Base-by-base conservation (phyloP, 2,113 vertebrate genomes). In the Sorex fumeus region DNA sequence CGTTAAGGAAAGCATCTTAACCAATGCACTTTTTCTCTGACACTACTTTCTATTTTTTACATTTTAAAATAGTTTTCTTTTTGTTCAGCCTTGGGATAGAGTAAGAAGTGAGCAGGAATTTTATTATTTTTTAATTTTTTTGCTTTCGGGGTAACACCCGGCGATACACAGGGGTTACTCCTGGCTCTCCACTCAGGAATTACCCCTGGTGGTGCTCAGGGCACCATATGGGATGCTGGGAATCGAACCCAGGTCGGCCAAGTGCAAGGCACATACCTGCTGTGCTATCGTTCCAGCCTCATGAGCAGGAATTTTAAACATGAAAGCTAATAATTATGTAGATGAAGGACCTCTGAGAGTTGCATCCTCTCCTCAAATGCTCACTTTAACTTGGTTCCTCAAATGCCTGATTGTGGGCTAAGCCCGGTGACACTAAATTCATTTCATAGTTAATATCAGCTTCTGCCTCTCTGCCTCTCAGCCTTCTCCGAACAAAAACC, bases 21-120 rank as follows among this genome's bases (percentile, higher is more conserved):
- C 1, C 57, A 19, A 3, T 60, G 21, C 57, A 60, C 57, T 19
- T 21, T 19, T 60, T 60, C 57, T 60, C 19, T 60, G 57, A 60
- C 21, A 19, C 57, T 34, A 69, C 5, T 92, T 86, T 66, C 60
- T 75, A 32, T 45, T 71, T 87, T 57, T 83, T 50, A 50, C 6
- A 92, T 74, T 86, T 76, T 71, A 47, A 43, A 12, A 8, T 18
- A 16, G 40, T 71, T 83, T 86, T 86, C 57, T 32, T 89, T 93
- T 62, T n/a, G 1, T 30, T 87, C 47, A 27, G 18, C 57, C 69
- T 40, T 66, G 11, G 67, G 36, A 34, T 32, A 30, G 15, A 4
- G 9, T 2, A 6, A 11, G 45, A 28, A 2, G 21, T 21, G 7
- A 36, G 36, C 53, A 40, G n/a, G 21, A 25, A 71, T 60, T 64